Percentiles rank a stretch among this genome's conserved stretches.
Evolutionary conservation across 2,113 vertebrate species (phyloP).

Genomic region (Passer montanus): DNA sequence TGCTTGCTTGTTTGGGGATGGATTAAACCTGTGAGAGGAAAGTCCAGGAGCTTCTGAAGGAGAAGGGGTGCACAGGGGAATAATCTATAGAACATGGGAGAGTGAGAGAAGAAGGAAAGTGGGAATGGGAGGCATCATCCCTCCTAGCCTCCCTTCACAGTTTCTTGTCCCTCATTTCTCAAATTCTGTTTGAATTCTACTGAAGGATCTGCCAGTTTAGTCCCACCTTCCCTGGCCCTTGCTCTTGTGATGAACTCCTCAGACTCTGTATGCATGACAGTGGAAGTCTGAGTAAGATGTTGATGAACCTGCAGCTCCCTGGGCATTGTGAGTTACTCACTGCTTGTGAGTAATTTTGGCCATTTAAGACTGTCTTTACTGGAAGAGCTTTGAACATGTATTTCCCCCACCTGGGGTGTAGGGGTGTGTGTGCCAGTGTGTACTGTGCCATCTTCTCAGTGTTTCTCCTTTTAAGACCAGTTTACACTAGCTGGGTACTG

Average conservation of each 20-base stretch:
- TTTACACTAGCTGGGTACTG: neutral
- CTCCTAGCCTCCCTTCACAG: neutral
- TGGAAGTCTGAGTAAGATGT: neutral
- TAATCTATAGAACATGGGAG: neutral
- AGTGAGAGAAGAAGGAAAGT: neutral
- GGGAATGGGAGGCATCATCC: neutral
- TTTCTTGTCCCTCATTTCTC: neutral
- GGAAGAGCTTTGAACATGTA: neutral
- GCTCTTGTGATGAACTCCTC: neutral
- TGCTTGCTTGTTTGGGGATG: neutral
- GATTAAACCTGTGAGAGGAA: neutral
- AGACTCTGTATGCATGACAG: neutral
- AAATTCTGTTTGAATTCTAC: neutral
- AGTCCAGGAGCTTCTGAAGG: neutral
- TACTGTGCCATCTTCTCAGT: neutral
- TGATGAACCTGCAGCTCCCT: neutral
- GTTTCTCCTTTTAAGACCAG: neutral
- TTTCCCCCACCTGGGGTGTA: neutral
- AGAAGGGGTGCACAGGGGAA: neutral
- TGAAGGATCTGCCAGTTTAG: neutral
- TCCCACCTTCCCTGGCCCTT: fast-evolving
- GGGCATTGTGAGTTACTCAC: neutral
- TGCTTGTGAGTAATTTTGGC: neutral
- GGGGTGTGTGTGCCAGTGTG: fast-evolving
- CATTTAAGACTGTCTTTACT: neutral